Evolutionary conservation across 2,888 invertebrate species (phyloP), one percentile per base, ranked within the genome.

Genomic region (Congeria kusceri): DNA sequence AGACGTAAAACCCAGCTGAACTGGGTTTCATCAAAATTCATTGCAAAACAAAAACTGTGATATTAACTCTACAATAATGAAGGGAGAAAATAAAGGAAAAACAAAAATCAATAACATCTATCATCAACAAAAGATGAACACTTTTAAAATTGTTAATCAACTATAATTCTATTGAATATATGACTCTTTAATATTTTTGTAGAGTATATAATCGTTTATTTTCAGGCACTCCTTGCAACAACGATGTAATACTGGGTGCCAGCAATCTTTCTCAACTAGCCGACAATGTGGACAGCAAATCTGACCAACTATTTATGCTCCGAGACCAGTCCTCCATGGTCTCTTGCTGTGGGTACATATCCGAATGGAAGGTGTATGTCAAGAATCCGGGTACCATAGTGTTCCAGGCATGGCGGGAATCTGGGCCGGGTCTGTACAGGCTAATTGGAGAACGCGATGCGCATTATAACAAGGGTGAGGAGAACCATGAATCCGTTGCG

Each of bases 281-380:
- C 15, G 68, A 74, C 56, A 68, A 78, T 20, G 78, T 74, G 2
- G 78, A 78, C 53, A 18, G 65, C 0, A 70, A 69, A 28, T 64
- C 66, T 9, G 71, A 71, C 7, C 71, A 67, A 3, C 29, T 67
- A 11, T 56, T 67, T 27, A 75, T 75, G 58, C 44, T 80, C 20
- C 58, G 72, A 3, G 65, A 68, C 27, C 49, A 59, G 18, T 44
- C 57, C 20, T 71, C 62, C 20, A 59, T 76, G 13, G 67, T 78
- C 1, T 53, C 68, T 3, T 82, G 82, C 25, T 82, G 82, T 62
- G 82, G 82, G n/a, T 62, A 66, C 0, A 76, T 82, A 15, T 64
- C 75, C 18, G 58, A 66, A 57, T 82, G 82, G 82, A 56, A 61
- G 3, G 64, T 69, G n/a, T 76, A 65, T 47, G 63, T 76, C 3